Base-by-base conservation (phyloP, 2,888 invertebrate species). In the Sarcophaga carnaria region DNA sequence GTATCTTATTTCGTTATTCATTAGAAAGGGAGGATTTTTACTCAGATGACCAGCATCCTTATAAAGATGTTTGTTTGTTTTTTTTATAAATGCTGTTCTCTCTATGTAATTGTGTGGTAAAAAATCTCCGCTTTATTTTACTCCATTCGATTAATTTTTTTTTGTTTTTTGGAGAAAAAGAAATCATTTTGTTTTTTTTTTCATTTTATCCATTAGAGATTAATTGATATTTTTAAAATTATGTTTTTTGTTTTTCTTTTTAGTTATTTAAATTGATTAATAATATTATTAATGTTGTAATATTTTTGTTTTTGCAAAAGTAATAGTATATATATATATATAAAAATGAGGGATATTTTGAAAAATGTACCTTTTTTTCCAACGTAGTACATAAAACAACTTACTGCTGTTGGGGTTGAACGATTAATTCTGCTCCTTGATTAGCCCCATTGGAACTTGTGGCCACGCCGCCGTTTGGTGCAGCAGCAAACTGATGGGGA, bases 401-500 rank as follows among this genome's bases (percentile, higher is more conserved):
- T 85, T 88, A 88, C 69, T 88, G 85, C 62, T 86, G 87, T 76
- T 86, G 84, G 54, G 85, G 22, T 49, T 87, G 82, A 75, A 74
- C 70, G 66, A 87, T 85, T 86, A 88, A 67, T 75, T 89, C 85
- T 67, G 86, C 76, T 54, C 88, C 80, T 64, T 88, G 76, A 66
- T 71, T 85, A 78, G 72, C 70, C 47, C 83, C 88, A 81, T 87
- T 89, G 22, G 83, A 87, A 70, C 87, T 88, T 80, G 85, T 70
- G 22, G 88, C 87, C 6, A 81, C 89, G 81, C 86, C 89, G 79
- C 86, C 88, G 69, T 85, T 88, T 85, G 92, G 83, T 88, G 92
- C 86, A 27, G 88, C 67, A 83, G 91, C 85, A 88, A 87, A 89
- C 59, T 92, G 92, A 82, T 92, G 92, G 71, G 92, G 92, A 74